A percentile compares a stretch with the other conserved stretches of the same genome.
These are phyloP conservation scores for Tenthredo livida DNA, from an alignment of 2,888 invertebrate species.

Conservation along the genomic window DNA sequence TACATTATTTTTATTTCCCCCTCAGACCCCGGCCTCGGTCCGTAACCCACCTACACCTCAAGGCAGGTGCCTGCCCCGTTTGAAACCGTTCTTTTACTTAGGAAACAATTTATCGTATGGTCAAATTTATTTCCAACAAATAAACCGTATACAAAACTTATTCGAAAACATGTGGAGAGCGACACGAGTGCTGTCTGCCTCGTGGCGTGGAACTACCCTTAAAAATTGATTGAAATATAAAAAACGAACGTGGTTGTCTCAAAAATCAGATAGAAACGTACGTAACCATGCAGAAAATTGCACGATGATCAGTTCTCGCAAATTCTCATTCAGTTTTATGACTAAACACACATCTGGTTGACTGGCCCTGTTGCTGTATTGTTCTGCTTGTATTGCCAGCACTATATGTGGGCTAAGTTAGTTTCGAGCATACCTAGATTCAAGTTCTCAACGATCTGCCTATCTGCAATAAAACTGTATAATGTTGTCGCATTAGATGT, in stretches of 20 bases:
- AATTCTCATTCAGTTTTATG: background rate
- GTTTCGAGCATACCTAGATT: background rate
- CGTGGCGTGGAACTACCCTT: background rate
- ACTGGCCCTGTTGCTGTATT: background rate
- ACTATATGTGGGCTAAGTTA: background rate
- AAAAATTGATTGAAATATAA: background rate
- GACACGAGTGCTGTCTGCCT: background rate
- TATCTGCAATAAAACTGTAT: background rate
- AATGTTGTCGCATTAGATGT: background rate
- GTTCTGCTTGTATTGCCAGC: background rate
- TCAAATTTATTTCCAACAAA: background rate
- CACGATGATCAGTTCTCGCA: background rate
- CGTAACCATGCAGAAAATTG: background rate
- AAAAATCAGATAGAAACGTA: background rate
- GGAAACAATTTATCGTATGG: constrained; percentile 33
- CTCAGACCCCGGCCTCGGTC: constrained; percentile 63
- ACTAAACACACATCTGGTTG: background rate
- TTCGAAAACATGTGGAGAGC: background rate
- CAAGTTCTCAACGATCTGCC: too few species aligned
- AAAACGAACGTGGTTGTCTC: background rate
- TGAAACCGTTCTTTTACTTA: constrained; percentile 9
- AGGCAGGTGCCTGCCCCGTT: constrained; percentile 71
- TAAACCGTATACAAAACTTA: background rate
- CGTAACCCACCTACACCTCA: constrained; percentile 71
- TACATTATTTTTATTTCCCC: constrained; percentile 74